Evolutionary conservation across 2,888 invertebrate genomes (phyloP), one percentile per base, ranked within the genome.

Genomic region (Kryphioiulus occultus): DNA sequence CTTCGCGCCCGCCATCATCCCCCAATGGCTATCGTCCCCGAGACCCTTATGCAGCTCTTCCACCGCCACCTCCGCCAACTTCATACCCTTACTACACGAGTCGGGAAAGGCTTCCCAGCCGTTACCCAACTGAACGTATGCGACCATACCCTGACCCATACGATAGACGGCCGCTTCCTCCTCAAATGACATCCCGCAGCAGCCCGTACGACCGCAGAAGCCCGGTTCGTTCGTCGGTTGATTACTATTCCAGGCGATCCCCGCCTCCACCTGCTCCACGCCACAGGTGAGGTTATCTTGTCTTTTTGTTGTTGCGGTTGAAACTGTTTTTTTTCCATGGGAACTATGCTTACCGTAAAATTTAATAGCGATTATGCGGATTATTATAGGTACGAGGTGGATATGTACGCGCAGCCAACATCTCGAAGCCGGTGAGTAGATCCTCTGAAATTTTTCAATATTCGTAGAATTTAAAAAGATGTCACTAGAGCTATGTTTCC

Each of bases 121-220:
- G 88, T 17, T 88, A 85, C 59, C 84, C 53, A 9, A 88, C 88
- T 7, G 90, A 90, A 7, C 88, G 90, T 9, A 89, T 90, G 90
- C 86, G 90, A 39, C 90, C 90, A 10, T 90, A 90, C 86, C 89
- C 90, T 12, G 90, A 90, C 88, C 90, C 90, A 30, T 90, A 90
- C 87, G 90, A 90, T 68, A 82, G 90, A 12, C 84, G 90, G 47
- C 88, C 89, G n/a, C 89, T 89, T 17, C 86, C 88, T 2, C 82
- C 89, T 32, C 87, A 88, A 47, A 59, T 86, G 32, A 17, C 84
- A n/a, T 39, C 88, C 1, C 88, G 89, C 86, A 89, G 89, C 15
- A 89, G 89, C 39, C 88, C 88, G 30, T 90, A 90, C 88, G 89
- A 89, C 32, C 83, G 90, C 42, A 82, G 90, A 59, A 87, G 87